Conservation (phyloP, 2,888 invertebrate genomes). For the Agrotis exclamationis region DNA sequence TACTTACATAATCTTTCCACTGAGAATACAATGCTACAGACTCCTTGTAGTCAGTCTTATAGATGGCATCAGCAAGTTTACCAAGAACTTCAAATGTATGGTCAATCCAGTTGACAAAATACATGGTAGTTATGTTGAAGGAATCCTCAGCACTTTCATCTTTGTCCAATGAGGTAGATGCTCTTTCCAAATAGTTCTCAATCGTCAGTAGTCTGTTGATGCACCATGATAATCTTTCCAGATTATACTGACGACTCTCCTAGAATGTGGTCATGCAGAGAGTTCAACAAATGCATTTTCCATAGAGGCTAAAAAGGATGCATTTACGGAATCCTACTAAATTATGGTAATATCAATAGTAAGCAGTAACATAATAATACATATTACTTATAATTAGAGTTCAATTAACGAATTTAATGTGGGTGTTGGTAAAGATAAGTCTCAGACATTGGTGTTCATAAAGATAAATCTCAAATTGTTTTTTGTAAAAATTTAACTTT, state of each 20-base stretch:
- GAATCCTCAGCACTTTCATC: conserved; percentile 71
- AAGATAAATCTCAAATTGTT: too few species aligned
- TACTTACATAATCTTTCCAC: conserved; percentile 82
- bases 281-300: too few species aligned
- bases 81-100: conserved; percentile 84
- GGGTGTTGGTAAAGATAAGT: too few species aligned
- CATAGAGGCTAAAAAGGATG: too few species aligned
- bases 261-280: conserved; percentile 61
- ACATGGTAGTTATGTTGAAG: conserved; percentile 78
- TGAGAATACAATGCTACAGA: conserved; percentile 67
- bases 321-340: too few species aligned
- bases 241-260: conserved; percentile 83
- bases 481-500: too few species aligned
- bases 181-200: conserved; percentile 71
- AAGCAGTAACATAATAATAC: too few species aligned
- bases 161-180: conserved; percentile 31
- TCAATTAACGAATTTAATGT: too few species aligned
- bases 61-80: conserved; percentile 79
- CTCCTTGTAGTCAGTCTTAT: conserved; percentile 78
- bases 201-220: conserved; percentile 76
- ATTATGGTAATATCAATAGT: too few species aligned
- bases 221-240: conserved; percentile 86
- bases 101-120: conserved; percentile 89
- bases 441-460: too few species aligned
- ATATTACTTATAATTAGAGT: too few species aligned